Conservation (phyloP, 2,888 invertebrate genomes). For the Alcis repandata region DNA sequence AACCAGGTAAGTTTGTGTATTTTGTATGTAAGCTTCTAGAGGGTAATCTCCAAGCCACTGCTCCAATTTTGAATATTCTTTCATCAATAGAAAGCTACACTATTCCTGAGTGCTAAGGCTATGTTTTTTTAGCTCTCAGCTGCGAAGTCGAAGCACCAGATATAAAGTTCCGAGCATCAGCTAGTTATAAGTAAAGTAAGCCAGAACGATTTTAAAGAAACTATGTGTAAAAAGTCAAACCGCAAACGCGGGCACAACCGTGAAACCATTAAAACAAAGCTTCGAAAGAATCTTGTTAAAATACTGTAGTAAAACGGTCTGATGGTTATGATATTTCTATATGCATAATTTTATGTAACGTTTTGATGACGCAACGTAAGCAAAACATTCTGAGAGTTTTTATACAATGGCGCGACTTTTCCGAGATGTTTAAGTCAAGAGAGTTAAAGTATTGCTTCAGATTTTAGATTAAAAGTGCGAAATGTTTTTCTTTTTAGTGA, state of each 20-base stretch:
- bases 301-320: conserved; percentile 31
- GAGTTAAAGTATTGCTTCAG: neutral
- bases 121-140: no score
- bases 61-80: no score
- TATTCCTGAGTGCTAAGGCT: no score
- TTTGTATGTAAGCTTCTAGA: no score
- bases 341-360: conserved; percentile 21
- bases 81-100: no score
- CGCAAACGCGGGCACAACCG: conserved; percentile 15
- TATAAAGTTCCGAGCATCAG: no score
- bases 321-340: conserved; percentile 17
- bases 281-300: conserved; percentile 16
- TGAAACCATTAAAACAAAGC: conserved; percentile 34
- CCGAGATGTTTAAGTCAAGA: neutral
- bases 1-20: no score
- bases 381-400: conserved; percentile 8
- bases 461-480: neutral
- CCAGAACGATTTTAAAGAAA: neutral
- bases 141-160: no score
- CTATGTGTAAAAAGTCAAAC: neutral
- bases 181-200: neutral
- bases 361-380: conserved; percentile 15
- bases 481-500: neutral
- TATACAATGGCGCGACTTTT: conserved; percentile 4
- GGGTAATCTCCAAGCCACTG: no score